These are phyloP conservation scores for Phataginus tetradactyla DNA, from an alignment of 2,797 vertebrate species.

Conservation along the genomic window DNA sequence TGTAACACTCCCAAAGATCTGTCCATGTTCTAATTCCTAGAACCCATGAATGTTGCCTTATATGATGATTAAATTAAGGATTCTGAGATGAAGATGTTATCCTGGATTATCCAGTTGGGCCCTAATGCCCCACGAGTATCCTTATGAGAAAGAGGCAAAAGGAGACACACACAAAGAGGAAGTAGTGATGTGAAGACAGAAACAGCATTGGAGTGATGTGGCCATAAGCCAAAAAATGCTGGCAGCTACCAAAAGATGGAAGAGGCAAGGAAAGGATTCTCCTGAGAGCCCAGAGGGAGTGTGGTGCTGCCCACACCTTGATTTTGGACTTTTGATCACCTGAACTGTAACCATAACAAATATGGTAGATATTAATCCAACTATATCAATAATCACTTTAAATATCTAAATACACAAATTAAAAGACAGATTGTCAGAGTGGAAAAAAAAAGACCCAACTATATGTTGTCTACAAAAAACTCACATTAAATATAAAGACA, in stretches of 20 bases:
- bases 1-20: not conserved
- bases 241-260: not conserved
- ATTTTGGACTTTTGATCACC: not conserved
- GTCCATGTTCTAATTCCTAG: not conserved
- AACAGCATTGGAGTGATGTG: not conserved
- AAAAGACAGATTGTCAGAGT: not conserved
- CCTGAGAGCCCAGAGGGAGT: not conserved
- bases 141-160: not conserved
- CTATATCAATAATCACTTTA: not conserved
- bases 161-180: not conserved
- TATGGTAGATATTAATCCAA: not conserved
- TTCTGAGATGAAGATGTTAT: not conserved
- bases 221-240: not conserved
- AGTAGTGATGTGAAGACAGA: not conserved
- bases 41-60: not conserved
- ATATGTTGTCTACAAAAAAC: not conserved
- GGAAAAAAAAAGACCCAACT: not conserved
- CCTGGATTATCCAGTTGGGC: not conserved
- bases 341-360: not conserved
- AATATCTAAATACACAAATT: not conserved
- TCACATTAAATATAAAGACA: not conserved
- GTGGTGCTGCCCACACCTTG: not conserved
- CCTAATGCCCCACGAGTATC: not conserved
- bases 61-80: constrained; percentile 18
- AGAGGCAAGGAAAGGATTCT: constrained; percentile 11